These are phyloP conservation scores for Pristionchus japonicus DNA, from an alignment of 2,888 invertebrate genomes.

Conservation along the genomic window DNA sequence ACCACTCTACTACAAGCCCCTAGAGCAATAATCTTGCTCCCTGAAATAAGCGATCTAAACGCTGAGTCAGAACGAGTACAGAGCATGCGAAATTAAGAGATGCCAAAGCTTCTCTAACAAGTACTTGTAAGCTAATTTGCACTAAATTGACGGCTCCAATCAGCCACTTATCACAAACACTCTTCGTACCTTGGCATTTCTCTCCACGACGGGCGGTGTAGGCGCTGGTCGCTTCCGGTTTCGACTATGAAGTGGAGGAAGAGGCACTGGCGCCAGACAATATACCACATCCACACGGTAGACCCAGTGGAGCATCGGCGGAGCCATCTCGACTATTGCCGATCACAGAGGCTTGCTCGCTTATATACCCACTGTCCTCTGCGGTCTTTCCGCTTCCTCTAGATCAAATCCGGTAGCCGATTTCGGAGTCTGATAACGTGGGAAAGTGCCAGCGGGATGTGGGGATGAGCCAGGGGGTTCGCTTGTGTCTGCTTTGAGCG, in stretches of 20 bases:
- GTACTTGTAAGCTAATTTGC: background rate
- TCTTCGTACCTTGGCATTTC: background rate
- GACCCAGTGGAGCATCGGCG: background rate
- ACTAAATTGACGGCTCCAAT: background rate
- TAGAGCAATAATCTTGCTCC: background rate
- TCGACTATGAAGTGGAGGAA: background rate
- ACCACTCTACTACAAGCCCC: background rate
- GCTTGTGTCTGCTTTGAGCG: background rate
- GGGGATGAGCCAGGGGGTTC: background rate
- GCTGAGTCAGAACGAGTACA: background rate
- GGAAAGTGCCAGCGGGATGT: slow-evolving; percentile 8
- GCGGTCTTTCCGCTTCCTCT: slow-evolving; percentile 5
- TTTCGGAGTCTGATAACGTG: slow-evolving; percentile 19
- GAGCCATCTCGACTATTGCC: background rate
- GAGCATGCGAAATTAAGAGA: background rate
- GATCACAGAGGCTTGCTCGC: background rate
- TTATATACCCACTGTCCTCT: background rate
- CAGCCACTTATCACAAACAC: background rate
- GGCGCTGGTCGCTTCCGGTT: slow-evolving; percentile 24
- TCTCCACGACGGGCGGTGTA: slow-evolving; percentile 13
- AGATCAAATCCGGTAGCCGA: background rate
- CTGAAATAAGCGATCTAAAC: background rate
- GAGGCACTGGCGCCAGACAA: background rate
- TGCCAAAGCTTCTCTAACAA: background rate
- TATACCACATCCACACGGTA: background rate